These are phyloP conservation scores for Eristalis intricaria DNA, from an alignment of 2,888 invertebrate genomes.

Conservation along the genomic window DNA sequence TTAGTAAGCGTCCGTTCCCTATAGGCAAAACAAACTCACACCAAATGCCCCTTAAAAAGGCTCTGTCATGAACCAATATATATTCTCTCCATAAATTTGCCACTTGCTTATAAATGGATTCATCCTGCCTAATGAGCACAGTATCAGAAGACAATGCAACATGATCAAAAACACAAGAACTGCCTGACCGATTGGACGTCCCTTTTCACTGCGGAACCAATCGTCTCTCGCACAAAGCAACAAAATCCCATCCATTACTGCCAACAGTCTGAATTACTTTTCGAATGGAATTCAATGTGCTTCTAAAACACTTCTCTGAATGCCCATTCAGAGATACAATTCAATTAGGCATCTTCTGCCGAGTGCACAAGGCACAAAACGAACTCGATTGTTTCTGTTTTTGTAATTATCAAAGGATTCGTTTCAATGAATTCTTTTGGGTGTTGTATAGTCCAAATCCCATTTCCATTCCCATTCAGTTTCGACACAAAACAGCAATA, in stretches of 20 bases:
- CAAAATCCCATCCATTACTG: constrained; percentile 9
- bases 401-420: constrained; percentile 31
- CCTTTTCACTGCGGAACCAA: too few species aligned
- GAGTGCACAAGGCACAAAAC: background rate
- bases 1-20: too few species aligned
- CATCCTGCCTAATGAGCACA: too few species aligned
- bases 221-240: background rate
- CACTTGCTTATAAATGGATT: too few species aligned
- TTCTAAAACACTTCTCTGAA: constrained; percentile 18
- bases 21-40: too few species aligned
- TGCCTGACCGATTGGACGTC: too few species aligned
- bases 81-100: too few species aligned
- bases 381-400: constrained; percentile 18
- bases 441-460: background rate
- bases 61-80: too few species aligned
- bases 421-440: background rate
- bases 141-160: too few species aligned
- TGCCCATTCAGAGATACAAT: constrained; percentile 22
- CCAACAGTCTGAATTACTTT: constrained; percentile 7
- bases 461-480: background rate
- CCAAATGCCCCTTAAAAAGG: too few species aligned
- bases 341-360: background rate
- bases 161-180: too few species aligned
- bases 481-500: background rate
- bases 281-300: constrained; percentile 5